Evolutionary conservation across 1,140 invertebrate genomes (phyloP), one percentile per base, ranked within the genome.

Genomic region (Proctacanthus coquilletti): DNA sequence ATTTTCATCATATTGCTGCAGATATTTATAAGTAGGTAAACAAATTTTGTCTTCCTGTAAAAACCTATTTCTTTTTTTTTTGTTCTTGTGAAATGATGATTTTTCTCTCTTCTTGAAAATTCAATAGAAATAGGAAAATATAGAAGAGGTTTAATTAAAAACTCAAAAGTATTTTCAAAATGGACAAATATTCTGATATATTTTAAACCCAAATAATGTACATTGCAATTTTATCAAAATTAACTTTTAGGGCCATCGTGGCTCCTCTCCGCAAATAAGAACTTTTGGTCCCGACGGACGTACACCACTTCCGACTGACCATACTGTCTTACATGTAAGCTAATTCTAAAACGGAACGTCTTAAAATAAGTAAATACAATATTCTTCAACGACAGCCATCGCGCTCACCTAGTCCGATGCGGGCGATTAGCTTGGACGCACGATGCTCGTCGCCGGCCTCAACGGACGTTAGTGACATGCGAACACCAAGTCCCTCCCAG

Each of bases 191-290:
- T n/a, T n/a, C n/a, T n/a, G n/a, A 14, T 38, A 25, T 44, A 21
- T 42, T n/a, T n/a, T n/a, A n/a, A n/a, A n/a, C n/a, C n/a, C n/a
- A n/a, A n/a, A n/a, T n/a, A n/a, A n/a, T n/a, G n/a, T n/a, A n/a
- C n/a, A n/a, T n/a, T n/a, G n/a, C n/a, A n/a, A n/a, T 18, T 31
- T 4, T 6, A 18, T 6, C 11, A 21, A 33, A 39, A 18, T 21
- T 11, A 29, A 3, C 20, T 38, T 56, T 10, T 57, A 73, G 63
- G 70, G 70, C 45, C 76, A 79, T 46, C 72, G 79, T n/a, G 76
- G 77, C 2, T 79, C 78, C 0, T 82, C 80, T 1, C 79, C 80
- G 0, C 79, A 82, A 44, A 84, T 84, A 39, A 66, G 77, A 41
- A 75, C 79, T 0, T 82, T 77, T 42, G 77, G 74, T 17, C 78